Base-by-base conservation (phyloP, 2,113 vertebrate genomes). In the Solea senegalensis region DNA sequence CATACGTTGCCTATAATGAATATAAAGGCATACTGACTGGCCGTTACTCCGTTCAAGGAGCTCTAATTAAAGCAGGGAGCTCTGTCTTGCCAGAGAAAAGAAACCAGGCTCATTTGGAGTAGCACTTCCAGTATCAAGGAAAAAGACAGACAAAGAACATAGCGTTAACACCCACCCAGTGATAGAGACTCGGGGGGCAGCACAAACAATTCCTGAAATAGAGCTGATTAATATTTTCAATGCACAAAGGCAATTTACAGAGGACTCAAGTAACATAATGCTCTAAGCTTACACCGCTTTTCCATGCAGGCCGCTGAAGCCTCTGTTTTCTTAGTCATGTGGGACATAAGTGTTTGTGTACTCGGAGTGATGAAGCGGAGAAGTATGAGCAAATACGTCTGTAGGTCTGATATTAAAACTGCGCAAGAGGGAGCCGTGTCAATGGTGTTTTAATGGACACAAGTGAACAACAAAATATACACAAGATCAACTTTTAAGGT, bases 1-100 rank as follows among this genome's bases (percentile, higher is more conserved):
- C 53, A 77, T 57, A 67, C 56, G 56, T 78, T 56, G 57, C 41
- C 57, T 51, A 52, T 60, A 16, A 75, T 66, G 74, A 84, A 80
- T 84, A 85, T 84, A 12, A 48, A 84, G 71, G 69, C 81, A 58
- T 7, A 51, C 49, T 66, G 66, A 79, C 76, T 75, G 74, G 67
- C 65, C 65, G 53, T 86, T 82, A 56, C 74, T 87, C 86, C 86
- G 80, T 80, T 85, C 78, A 88, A 83, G 57, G 71, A 73, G 74
- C 67, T 76, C 84, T 88, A 90, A 89, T 93, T 92, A 92, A 88
- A 80, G 65, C 64, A 56, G 50, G 59, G 69, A 78, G 63, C 78
- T 89, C 86, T 88, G 81, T 90, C 76, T 85, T 70, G 21, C 61
- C 71, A 69, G 59, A 70, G 50, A 86, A 76, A 66, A 62, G 81